A percentile compares a stretch with the other conserved stretches of the same genome.
phyloP scores from a whole-genome alignment of 2,888 invertebrate genomes.

The Agrochola lota region DNA sequence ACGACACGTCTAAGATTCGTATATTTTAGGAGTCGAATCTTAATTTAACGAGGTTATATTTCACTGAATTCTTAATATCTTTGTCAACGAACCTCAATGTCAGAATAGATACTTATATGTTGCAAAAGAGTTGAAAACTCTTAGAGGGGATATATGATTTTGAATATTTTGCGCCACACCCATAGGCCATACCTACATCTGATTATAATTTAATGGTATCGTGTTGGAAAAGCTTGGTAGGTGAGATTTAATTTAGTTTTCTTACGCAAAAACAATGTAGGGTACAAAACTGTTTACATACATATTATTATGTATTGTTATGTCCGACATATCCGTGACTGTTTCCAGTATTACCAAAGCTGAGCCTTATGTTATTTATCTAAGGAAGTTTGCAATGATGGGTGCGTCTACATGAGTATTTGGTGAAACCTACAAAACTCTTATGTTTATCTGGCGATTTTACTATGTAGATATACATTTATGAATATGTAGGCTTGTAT shows the following conservation, averaged over 20 bases:
- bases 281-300: conserved; percentile 1
- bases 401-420: conserved; percentile 40
- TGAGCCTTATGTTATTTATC: conserved; percentile 28
- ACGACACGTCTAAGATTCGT: conserved; percentile 8
- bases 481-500: conserved; percentile 29
- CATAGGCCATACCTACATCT: not conserved
- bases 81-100: conserved; percentile 44
- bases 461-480: conserved; percentile 22
- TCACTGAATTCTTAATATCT: conserved; percentile 29
- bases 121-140: conserved; percentile 45
- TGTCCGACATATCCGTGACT: conserved; percentile 29
- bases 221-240: not conserved
- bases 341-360: conserved; percentile 49
- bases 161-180: conserved; percentile 32
- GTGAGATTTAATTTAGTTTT: conserved; percentile 3
- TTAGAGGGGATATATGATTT: conserved; percentile 27
- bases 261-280: conserved; percentile 8
- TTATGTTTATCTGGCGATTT: conserved; percentile 37
- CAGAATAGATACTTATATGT: conserved; percentile 26
- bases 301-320: conserved; percentile 16
- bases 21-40: conserved; percentile 14
- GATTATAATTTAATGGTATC: conserved; percentile 21
- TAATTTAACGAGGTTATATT: conserved; percentile 35
- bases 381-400: conserved; percentile 46
- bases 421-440: conserved; percentile 53